A percentile compares a stretch with the other conserved stretches of the same genome.
Evolutionary conservation across 2,888 invertebrate genomes (phyloP).

Genomic region (Neoaliturus tenellus): DNA sequence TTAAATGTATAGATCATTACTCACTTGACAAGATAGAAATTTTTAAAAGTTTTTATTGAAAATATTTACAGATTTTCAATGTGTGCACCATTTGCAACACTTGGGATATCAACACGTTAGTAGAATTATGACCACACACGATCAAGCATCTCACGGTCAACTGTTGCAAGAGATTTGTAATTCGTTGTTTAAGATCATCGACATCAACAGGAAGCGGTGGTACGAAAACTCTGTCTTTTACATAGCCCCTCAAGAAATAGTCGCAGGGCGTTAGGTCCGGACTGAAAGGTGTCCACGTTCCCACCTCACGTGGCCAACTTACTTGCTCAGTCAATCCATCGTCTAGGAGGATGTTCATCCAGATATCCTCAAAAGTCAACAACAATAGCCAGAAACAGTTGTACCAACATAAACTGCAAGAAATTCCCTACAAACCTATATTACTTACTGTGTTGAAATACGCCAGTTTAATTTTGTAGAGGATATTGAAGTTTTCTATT

Average conservation of each 20-base stretch:
- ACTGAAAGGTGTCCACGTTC: conserved; percentile 32
- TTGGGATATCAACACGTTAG: conserved; percentile 36
- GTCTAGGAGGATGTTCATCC: conserved; percentile 22
- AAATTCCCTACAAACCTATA: too few species aligned
- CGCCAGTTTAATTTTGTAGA: too few species aligned
- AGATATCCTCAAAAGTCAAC: conserved; percentile 19
- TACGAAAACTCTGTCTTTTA: conserved; percentile 48
- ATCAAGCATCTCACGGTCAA: conserved; percentile 43
- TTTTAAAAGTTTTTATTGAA: conserved; percentile 41
- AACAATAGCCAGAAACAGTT: too few species aligned
- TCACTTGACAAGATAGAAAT: conserved; percentile 37
- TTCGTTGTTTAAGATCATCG: conserved; percentile 46
- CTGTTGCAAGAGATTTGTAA: conserved; percentile 54
- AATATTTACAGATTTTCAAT: conserved; percentile 39
- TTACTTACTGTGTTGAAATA: too few species aligned
- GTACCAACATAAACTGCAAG: too few species aligned
- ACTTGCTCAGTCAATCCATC: conserved; percentile 26
- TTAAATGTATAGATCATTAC: conserved; percentile 28
- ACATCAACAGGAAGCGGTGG: conserved; percentile 49
- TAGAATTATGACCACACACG: conserved; percentile 29
- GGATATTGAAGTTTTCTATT: too few species aligned
- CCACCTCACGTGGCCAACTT: background rate
- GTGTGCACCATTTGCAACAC: conserved; percentile 45
- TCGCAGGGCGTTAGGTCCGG: conserved; percentile 43
- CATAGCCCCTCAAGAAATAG: conserved; percentile 43